Base-by-base conservation (phyloP, 2,113 vertebrate genomes). In the Myanophis thanlyinensis region DNA sequence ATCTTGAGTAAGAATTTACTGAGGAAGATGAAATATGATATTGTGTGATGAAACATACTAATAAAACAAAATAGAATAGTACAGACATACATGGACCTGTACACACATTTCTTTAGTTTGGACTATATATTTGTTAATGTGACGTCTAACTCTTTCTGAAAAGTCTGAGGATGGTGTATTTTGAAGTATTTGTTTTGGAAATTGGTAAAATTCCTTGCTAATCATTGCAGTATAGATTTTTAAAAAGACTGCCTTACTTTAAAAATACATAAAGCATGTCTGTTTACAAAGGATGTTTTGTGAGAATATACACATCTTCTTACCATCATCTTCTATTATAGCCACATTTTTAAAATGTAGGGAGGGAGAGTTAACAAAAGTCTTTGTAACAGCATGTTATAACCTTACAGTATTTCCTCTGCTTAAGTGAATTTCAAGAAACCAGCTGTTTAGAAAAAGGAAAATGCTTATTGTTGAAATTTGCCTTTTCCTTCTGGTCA, bases 401-500 rank as follows among this genome's bases (percentile, higher is more conserved):
- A 96, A 94, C 96, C 96, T 95, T 94, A 92, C 93, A 93, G 90
- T 96, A 95, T 94, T 97, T 96, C 97, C 96, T 96, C 93, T 96
- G 94, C 94, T 97, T 95, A 97, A 97, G 91, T 95, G 96, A 96
- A 96, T 95, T 97, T 96, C 94, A 96, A 97, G 96, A 97, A 96
- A 95, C 90, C 95, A 95, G 96, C 96, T 96, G 97, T 95, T 96
- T 93, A 93, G 94, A 92, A 85, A 96, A 96, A 97, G 96, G 95
- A 96, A 96, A 96, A 93, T 94, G 85, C 93, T 95, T 93, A 97
- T 97, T 97, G 96, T 97, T 96, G 92, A 96, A 53, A 86, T 96
- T 94, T 87, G 94, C 94, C 93, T 95, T 94, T 18, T 89, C 94
- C 96, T 96, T 51, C 18, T 90, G 91, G 93, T 93, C 96, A 97